Evolutionary conservation across 2,113 vertebrate species (phyloP), one percentile per base, ranked within the genome.

Genomic region (Potamarius usumacintae): DNA sequence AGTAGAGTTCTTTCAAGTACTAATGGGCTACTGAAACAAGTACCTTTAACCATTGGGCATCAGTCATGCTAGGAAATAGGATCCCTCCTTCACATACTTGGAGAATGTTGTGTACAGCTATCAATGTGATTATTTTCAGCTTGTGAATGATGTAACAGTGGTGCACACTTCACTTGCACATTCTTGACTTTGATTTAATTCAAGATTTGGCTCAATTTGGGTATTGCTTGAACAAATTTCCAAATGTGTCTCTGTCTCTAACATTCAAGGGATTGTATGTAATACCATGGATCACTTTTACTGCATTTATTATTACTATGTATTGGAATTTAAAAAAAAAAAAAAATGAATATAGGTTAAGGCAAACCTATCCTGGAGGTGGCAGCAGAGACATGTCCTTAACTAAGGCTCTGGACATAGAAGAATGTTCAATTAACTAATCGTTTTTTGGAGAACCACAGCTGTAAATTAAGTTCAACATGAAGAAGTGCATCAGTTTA

Each of bases 221-320:
- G 42, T 74, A 11, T 72, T 67, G 42, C 34, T 57, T 89, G 58
- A 77, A 89, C 84, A 77, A 88, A 84, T 27, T 82, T 25, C 53
- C 12, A 52, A 74, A 48, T 50, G 63, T 67, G 27, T 76, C 10
- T 48, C 42, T 42, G n/a, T 20, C n/a, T 58, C 63, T 55, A 74
- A 25, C 62, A 53, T 77, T 62, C 10, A 76, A 72, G 17, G 17
- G 42, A 67, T 85, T 85, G 30, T 34, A 52, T 0, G 20, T 57
- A 58, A 11, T 30, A 58, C 8, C 53, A 27, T 34, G 52, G 9
- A 84, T 84, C 34, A n/a, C 80, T 20, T 50, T 12, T 25, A 63
- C 9, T 4, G 0, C 48, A 25, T 15, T 25, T 12, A 63, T 83
- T 17, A 63, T 20, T 69, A 34, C 15, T 6, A 83, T 67, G 63